These are phyloP conservation scores for Desmodus rotundus DNA, from an alignment of 2,113 vertebrate genomes.

Conservation along the genomic window DNA sequence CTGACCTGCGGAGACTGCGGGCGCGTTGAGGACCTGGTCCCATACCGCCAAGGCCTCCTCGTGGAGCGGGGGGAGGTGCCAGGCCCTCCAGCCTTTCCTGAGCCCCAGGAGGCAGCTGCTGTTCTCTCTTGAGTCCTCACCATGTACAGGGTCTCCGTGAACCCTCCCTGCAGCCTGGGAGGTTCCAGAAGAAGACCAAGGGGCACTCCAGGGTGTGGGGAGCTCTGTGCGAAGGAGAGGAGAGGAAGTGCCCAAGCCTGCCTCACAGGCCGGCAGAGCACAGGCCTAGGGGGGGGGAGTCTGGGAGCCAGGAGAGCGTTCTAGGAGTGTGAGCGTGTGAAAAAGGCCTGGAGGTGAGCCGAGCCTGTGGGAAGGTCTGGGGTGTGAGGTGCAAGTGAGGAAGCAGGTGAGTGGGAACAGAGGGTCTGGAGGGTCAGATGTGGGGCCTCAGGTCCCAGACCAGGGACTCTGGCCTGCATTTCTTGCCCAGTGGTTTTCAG, in stretches of 20 bases:
- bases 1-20: neutral
- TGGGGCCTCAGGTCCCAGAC: neutral
- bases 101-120: neutral
- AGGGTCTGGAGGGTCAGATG: neutral
- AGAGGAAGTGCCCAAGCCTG: neutral
- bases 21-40: rapidly evolving
- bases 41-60: neutral
- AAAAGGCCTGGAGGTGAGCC: neutral
- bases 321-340: rapidly evolving
- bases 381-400: rapidly evolving
- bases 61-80: neutral
- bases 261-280: neutral
- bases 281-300: too few relatives aligned
- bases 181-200: neutral
- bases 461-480: neutral
- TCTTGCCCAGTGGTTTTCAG: neutral
- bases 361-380: rapidly evolving
- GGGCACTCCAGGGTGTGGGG: too few relatives aligned
- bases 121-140: neutral
- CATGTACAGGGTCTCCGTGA: neutral
- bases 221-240: neutral
- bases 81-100: neutral
- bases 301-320: too few relatives aligned
- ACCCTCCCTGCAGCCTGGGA: neutral
- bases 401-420: rapidly evolving